Evolutionary conservation across 2,797 vertebrate species (phyloP).

Genomic region (Microctenopoma steveboyesi): DNA sequence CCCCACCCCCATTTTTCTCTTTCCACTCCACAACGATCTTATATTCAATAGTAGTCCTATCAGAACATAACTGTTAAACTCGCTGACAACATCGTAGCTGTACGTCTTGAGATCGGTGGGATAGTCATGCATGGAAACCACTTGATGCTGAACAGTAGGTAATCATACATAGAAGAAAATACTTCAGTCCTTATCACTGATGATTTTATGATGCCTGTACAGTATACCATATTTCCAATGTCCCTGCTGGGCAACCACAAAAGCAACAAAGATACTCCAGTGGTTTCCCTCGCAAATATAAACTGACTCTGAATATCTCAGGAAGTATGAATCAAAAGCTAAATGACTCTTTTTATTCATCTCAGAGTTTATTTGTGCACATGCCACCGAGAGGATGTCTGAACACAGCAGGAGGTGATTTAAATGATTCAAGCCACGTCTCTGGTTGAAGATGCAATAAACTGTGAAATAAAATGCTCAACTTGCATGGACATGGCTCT

Average conservation of each 20-base stretch:
- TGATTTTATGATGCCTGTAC: not conserved
- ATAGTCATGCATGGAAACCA: not conserved
- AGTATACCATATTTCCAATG: not conserved
- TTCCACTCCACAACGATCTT: conserved; percentile 17
- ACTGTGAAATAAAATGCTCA: conserved; percentile 11
- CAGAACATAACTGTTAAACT: conserved; percentile 12
- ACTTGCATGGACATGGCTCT: not conserved
- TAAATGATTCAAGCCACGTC: not conserved
- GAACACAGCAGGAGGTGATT: conserved; percentile 10
- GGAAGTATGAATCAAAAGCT: conserved; percentile 8
- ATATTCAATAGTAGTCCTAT: conserved; percentile 21
- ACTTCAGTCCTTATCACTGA: conserved; percentile 6
- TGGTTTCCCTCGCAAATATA: not conserved
- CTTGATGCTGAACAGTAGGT: conserved; percentile 8
- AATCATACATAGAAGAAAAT: conserved; percentile 5
- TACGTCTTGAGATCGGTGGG: not conserved
- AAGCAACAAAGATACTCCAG: conserved; percentile 10
- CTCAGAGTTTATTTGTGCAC: not conserved
- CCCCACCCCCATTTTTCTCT: not conserved
- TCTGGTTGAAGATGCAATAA: conserved; percentile 14
- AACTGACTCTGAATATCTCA: not conserved
- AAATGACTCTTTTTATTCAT: not conserved
- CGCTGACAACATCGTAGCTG: not conserved
- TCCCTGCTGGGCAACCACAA: not conserved
- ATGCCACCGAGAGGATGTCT: not conserved